Evolutionary conservation across 2,888 invertebrate species (phyloP).

Genomic region (Blastobasis adustella): DNA sequence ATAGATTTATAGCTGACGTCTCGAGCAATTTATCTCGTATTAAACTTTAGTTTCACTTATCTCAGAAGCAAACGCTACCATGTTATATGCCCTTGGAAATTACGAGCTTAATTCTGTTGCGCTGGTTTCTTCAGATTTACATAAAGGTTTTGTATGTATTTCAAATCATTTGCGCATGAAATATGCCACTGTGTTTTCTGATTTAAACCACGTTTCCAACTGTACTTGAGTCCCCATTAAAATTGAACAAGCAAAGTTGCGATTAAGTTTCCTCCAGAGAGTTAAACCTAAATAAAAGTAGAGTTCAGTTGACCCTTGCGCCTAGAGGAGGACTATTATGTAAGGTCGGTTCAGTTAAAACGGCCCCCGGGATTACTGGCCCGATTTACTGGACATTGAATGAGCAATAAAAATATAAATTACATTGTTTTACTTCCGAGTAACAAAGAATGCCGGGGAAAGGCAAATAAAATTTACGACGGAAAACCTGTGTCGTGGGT

Average conservation of each 20-base stretch:
- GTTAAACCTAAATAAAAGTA: conserved; percentile 47
- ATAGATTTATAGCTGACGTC: conserved; percentile 14
- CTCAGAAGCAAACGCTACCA: too few species aligned
- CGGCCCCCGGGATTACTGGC: conserved; percentile 54
- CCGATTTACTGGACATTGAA: conserved; percentile 67
- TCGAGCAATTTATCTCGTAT: conserved; percentile 4
- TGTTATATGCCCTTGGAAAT: too few species aligned
- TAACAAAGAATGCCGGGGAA: conserved; percentile 45
- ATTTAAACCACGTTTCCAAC: too few species aligned
- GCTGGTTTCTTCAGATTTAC: too few species aligned
- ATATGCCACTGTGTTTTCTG: too few species aligned
- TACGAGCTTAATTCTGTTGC: too few species aligned
- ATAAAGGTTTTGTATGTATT: too few species aligned
- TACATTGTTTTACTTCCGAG: conserved; percentile 57
- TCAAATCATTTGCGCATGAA: too few species aligned
- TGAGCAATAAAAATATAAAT: conserved; percentile 69
- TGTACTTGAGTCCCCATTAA: conserved; percentile 16
- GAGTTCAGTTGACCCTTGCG: conserved; percentile 37
- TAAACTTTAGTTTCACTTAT: not conserved
- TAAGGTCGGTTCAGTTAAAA: conserved; percentile 57
- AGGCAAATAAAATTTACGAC: conserved; percentile 41
- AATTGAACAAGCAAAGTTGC: conserved; percentile 45
- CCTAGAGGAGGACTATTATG: conserved; percentile 59
- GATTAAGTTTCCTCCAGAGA: conserved; percentile 40
- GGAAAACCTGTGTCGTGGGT: conserved; percentile 29